These are phyloP conservation scores for Dasysyrphus albostriatus DNA, from an alignment of 2,888 invertebrate species.

Conservation along the genomic window DNA sequence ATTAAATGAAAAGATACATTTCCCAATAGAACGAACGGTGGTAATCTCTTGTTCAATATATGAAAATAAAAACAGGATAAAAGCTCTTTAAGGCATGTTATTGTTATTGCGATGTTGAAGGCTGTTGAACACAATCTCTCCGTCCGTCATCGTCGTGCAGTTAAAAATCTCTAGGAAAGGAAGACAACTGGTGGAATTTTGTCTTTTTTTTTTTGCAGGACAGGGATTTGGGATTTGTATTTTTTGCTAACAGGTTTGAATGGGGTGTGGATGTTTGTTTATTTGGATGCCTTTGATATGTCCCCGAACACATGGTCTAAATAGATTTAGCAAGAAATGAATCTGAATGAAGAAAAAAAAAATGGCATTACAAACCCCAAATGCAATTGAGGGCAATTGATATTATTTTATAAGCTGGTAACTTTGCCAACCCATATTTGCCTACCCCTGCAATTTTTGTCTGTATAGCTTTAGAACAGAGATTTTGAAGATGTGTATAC, in stretches of 20 bases:
- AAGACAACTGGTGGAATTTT: constrained; percentile 17
- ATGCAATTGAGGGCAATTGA: constrained; percentile 11
- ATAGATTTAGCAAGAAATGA: background rate
- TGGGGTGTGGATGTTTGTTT: background rate
- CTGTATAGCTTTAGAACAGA: background rate
- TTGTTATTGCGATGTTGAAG: background rate
- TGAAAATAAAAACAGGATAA: constrained; percentile 5
- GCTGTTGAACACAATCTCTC: background rate
- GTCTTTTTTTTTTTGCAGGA: background rate
- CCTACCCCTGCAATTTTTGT: background rate
- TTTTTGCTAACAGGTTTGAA: background rate
- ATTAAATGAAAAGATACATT: constrained; percentile 21
- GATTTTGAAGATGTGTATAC: background rate
- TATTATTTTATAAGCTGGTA: constrained; percentile 8
- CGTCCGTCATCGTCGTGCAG: background rate
- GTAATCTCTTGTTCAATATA: constrained; percentile 8
- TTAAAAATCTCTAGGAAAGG: background rate
- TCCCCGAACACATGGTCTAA: constrained; percentile 12
- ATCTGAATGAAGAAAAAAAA: background rate
- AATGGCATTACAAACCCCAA: constrained; percentile 12
- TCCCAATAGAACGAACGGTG: constrained; percentile 20
- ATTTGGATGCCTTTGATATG: background rate
- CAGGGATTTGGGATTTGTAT: constrained; percentile 8
- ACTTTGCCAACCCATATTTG: no score
- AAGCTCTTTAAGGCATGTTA: constrained; percentile 19